Base-by-base conservation (phyloP, 2,113 vertebrate species). In the Sinosuthora webbiana region DNA sequence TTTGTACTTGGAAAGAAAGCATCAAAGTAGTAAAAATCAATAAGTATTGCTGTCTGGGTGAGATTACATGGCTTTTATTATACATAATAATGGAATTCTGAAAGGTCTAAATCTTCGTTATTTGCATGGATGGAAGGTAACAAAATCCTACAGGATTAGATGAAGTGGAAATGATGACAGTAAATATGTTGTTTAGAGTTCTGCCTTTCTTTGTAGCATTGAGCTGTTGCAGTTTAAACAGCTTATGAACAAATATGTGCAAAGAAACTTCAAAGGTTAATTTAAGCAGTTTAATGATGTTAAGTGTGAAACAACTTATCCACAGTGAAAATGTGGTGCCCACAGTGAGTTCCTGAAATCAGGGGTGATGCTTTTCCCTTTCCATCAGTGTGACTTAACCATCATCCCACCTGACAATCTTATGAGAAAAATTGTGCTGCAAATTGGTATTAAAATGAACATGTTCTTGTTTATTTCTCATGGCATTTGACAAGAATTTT, bases 181-280 rank as follows among this genome's bases (percentile, higher is more conserved):
- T 80, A 79, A 95, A 87, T 83, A 52, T n/a, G 27, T 57, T 95
- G 33, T 94, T 95, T 86, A 75, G 42, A 57, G 50, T 80, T 96
- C 82, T 93, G 50, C 22, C 19, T 94, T 91, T 90, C 50, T 33
- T 22, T 83, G 37, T n/a, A 69, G 27, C 55, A 81, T 56, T 67
- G 82, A 86, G 47, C 41, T 87, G 59, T 39, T 69, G 62, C 63
- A 83, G 70, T 60, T 83, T 95, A 87, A 91, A 86, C 13, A 86
- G 47, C 11, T 95, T 63, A 68, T 67, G 55, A 60, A 86, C 35
- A 83, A 83, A 86, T 55, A 82, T 11, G 20, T 80, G 55, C 47
- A 73, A 88, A 86, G 63, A 67, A 91, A 70, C 14, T 74, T 91
- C 82, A 91, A 91, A 94, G 45, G 75, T 88, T 94, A 83, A 78